Percentiles rank a stretch among this genome's conserved stretches.
Evolutionary conservation across 2,113 vertebrate species (phyloP).

Genomic region (Labeo catla): DNA sequence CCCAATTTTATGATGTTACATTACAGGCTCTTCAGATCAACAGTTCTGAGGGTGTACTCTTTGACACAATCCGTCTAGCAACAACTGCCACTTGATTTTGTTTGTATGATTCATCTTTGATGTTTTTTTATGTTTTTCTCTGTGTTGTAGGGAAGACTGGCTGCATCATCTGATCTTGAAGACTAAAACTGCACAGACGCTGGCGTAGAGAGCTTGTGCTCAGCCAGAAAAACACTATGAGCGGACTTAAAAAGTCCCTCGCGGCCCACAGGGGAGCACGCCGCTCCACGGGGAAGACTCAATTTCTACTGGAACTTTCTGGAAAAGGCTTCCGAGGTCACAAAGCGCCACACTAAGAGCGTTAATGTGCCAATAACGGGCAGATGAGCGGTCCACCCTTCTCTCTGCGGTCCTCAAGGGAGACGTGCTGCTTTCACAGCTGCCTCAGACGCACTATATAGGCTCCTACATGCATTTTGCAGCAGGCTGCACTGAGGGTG

Average conservation of each 20-base stretch:
- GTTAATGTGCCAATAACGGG: slow-evolving; percentile 23
- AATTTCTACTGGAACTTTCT: slow-evolving; percentile 20
- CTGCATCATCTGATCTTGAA: background rate
- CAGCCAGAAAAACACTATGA: background rate
- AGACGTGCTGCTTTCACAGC: slow-evolving; percentile 7
- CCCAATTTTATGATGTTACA: background rate
- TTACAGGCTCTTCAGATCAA: background rate
- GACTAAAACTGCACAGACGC: background rate
- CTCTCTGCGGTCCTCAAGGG: slow-evolving; percentile 24
- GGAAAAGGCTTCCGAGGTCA: slow-evolving; percentile 7
- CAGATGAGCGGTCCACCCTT: background rate
- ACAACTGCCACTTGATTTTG: background rate
- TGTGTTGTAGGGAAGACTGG: background rate
- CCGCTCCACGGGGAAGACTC: background rate
- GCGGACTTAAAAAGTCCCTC: background rate
- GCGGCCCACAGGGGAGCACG: background rate
- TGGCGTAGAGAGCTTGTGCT: background rate
- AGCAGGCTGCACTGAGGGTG: slow-evolving; percentile 64
- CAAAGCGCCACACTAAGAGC: slow-evolving; percentile 26
- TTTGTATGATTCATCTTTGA: background rate
- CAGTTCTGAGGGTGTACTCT: background rate
- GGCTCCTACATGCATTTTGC: slow-evolving; percentile 55
- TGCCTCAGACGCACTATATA: slow-evolving; percentile 23
- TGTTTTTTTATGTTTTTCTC: background rate
- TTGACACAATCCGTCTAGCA: background rate